Conservation (phyloP, 2,113 vertebrate species). For the Pagrus major region DNA sequence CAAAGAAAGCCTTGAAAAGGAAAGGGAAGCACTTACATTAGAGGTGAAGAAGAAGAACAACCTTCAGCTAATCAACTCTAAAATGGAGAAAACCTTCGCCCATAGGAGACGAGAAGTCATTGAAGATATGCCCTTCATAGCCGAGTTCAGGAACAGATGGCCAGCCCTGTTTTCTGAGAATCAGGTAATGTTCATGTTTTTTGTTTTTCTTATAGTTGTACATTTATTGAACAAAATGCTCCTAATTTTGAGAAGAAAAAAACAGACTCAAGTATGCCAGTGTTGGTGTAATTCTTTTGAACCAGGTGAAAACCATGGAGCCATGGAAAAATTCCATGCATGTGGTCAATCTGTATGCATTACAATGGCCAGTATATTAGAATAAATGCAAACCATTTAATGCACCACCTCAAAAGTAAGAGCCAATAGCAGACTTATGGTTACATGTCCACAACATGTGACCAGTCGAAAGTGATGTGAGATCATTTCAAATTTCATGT, state of each 20-base stretch:
- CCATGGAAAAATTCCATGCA: too few relatives aligned
- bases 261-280: too few relatives aligned
- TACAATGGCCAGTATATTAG: too few relatives aligned
- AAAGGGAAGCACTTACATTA: not conserved
- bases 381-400: too few relatives aligned
- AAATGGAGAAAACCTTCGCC: constrained; percentile 14
- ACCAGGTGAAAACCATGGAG: too few relatives aligned
- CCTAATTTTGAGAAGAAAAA: not conserved
- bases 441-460: too few relatives aligned
- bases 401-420: too few relatives aligned
- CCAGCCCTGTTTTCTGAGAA: not conserved
- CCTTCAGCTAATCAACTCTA: not conserved
- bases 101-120: constrained; percentile 4
- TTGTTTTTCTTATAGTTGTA: not conserved
- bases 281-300: too few relatives aligned
- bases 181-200: not conserved
- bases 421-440: too few relatives aligned
- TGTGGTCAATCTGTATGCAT: too few relatives aligned
- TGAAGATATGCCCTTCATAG: not conserved
- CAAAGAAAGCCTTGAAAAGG: constrained; percentile 2
- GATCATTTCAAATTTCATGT: not conserved
- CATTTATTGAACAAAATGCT: not conserved
- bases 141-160: constrained; percentile 4
- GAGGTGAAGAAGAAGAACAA: constrained; percentile 15
- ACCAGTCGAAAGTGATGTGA: too few relatives aligned